Evolutionary conservation across 2,888 invertebrate genomes (phyloP), one percentile per base, ranked within the genome.

Genomic region (Macropis europaea): DNA sequence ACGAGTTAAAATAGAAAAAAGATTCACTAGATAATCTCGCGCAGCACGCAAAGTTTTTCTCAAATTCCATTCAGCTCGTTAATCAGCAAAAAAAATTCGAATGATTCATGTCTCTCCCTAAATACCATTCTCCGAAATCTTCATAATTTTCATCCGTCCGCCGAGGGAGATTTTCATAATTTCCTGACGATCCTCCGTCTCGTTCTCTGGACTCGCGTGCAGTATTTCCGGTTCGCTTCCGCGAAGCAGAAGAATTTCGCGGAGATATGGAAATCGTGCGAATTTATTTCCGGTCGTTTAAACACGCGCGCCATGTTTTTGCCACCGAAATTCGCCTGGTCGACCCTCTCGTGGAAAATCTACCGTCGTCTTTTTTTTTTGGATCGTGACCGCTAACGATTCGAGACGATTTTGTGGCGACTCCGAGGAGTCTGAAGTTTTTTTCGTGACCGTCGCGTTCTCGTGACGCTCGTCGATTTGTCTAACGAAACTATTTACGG

Each of bases 211-310:
- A n/a, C 40, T 17, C 2, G 19, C 11, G 7, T n/a, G n/a, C n/a
- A n/a, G n/a, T 1, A n/a, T 19, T 7, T 45, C 28, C n/a, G n/a
- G n/a, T n/a, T n/a, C n/a, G n/a, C 13, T 32, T n/a, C 24, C 7
- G 9, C 34, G 15, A 24, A 24, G 50, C 30, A 24, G 56, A 78
- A 71, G 67, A 63, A 72, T 66, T 77, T 62, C 67, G 43, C 50
- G 63, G 22, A 34, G 70, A 72, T 81, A 81, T 82, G 82, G 82
- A 81, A 82, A 81, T 81, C 59, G 57, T 54, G 63, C 28, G 63
- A 66, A 81, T 81, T 82, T 82, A 81, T 77, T 77, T 64, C 76
- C 76, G 50, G 45, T 47, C 26, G 48, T 34, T 45, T 66, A 47
- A 71, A 61, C 70, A 62, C 52, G 50, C 61, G 52, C 24, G 30